Evolutionary conservation across 2,113 vertebrate species (phyloP), one percentile per base, ranked within the genome.

Genomic region (Struthio camelus): DNA sequence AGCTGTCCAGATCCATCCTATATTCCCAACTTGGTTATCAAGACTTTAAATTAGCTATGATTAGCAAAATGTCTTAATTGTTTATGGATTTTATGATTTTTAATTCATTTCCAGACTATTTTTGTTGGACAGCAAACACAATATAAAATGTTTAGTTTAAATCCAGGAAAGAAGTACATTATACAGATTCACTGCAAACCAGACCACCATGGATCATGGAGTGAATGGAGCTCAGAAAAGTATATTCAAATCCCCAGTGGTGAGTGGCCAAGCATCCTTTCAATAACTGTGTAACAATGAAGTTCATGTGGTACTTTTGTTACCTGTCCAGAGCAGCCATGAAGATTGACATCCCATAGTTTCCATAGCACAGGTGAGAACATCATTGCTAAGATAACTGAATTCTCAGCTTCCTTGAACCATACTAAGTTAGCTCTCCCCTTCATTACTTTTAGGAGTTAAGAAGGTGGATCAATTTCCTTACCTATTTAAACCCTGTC

Each of bases 111-210:
- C 23, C 95, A 99, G 99, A 97, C 80, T 82, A 98, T 99, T 91
- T 97, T 97, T 93, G 98, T 98, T 40, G 99, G 98, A 22, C 98
- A 98, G 82, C 99, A 99, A 97, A 99, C 98, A 94, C 97, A 98
- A 48, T 99, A 98, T 85, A 99, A 99, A 62, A 90, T 99, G 79
- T 98, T 98, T 95, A 98, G 98, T 90, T 98, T 99, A 94, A 97
- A 98, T 87, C 98, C 99, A 15, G 98, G 98, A 76, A 98, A 98
- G 62, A 98, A 96, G 59, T 99, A 99, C 54, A 72, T 98, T 38
- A 96, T 99, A 38, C 98, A 99, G 94, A 98, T 99, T 93, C 99
- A 98, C 87, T 99, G 99, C 92, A 99, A 98, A 87, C 98, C 99
- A 4, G 98, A 99, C 59, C 98, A 98, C 69, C 98, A 98, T 54